These are phyloP conservation scores for Luscinia megarhynchos DNA, from an alignment of 2,797 vertebrate genomes.

Conservation along the genomic window DNA sequence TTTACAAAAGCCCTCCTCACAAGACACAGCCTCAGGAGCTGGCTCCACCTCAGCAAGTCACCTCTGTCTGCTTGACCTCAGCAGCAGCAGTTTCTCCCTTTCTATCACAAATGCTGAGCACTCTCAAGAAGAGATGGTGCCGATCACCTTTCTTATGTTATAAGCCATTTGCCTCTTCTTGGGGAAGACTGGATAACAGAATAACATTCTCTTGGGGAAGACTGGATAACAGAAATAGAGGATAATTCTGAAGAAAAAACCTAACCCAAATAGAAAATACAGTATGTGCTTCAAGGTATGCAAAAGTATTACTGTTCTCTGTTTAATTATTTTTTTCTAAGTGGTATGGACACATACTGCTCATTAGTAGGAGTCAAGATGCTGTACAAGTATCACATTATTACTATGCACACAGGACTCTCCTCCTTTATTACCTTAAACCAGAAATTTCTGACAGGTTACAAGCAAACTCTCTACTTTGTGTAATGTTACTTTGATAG, in stretches of 20 bases:
- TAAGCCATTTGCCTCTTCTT: background rate
- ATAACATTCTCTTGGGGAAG: background rate
- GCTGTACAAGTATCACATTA: background rate
- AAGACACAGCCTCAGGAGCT: background rate
- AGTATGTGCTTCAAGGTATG: background rate
- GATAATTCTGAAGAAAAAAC: background rate
- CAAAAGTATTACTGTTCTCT: background rate
- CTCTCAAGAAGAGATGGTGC: background rate
- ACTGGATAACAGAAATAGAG: background rate
- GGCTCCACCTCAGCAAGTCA: background rate
- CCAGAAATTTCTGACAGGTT: background rate
- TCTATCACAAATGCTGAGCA: background rate
- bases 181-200: background rate
- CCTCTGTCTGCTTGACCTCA: background rate
- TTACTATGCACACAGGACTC: background rate
- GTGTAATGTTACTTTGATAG: background rate
- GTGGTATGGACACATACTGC: background rate
- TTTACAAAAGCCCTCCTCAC: background rate
- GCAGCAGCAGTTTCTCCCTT: background rate
- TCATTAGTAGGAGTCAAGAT: background rate
- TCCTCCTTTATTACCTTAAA: background rate
- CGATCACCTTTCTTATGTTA: background rate
- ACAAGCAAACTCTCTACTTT: background rate
- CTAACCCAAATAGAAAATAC: background rate
- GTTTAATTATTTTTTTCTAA: background rate